Base-by-base conservation (phyloP, 1,140 invertebrate species). In the Oedothorax gibbosus region DNA sequence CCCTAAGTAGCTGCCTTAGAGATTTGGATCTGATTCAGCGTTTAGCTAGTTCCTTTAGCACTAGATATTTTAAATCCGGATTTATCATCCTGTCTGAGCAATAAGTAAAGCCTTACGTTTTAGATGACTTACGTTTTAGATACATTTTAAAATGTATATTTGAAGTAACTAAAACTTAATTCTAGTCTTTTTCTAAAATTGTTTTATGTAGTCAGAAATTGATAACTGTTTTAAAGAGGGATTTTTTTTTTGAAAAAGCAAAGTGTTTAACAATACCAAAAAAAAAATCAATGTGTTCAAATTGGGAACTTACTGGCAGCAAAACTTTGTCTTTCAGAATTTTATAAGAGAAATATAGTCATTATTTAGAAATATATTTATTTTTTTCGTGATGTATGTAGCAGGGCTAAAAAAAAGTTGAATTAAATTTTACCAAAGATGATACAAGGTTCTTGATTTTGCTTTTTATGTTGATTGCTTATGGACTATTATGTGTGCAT, bases 41-140 rank as follows among this genome's bases (percentile, higher is more conserved):
- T 76, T 15, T 77, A 84, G 81, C 71, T 84, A 64, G 81, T 56
- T 57, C 69, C 51, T 82, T 49, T 84, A 84, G 81, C 72, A 75
- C 81, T 84, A 84, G 81, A 50, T 62, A 73, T 64, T 54, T 35
- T 64, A 77, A 73, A 84, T 84, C 81, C 81, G 76, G 81, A 76
- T 84, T 76, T 76, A 50, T 84, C 81, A 84, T 76, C 71, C 81
- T 73, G 60, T 84, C 81, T 85, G 83, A 85, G 83, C 83, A 85
- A 85, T 85, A 85, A 85, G 78, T 85, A 78, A 78, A 85, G 83
- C 83, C 83, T 78, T 85, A 85, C 83, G 75, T 85, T 78, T 85
- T n/a, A n/a, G n/a, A n/a, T n/a, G n/a, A n/a, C n/a, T n/a, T n/a
- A n/a, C n/a, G n/a, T n/a, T n/a, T n/a, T 85, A 85, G 83, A 85